Evolutionary conservation across 23 tunicate species (phyloP).

Genomic region (Ascidia mentula): DNA sequence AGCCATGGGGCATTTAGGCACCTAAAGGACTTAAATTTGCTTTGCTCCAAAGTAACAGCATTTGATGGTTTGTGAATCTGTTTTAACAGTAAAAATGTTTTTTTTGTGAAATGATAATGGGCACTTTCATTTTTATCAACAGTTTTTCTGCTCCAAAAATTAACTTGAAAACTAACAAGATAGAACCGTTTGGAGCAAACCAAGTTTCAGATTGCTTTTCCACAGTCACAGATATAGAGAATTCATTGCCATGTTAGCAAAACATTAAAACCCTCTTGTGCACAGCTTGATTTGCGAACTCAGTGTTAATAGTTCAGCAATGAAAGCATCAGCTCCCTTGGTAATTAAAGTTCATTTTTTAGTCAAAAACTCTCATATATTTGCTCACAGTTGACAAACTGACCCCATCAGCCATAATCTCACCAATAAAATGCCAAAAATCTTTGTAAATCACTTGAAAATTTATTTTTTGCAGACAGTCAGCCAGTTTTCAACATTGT

Average conservation of each 20-base stretch:
- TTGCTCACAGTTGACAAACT: no score
- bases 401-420: not conserved
- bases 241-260: not conserved
- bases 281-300: slow-evolving; percentile 11
- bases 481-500: not conserved
- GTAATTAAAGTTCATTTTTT: not conserved
- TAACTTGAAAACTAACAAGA: no score
- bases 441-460: not conserved
- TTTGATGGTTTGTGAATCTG: no score
- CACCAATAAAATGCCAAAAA: not conserved
- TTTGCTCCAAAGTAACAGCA: no score
- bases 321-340: not conserved
- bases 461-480: not conserved
- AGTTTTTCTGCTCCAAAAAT: no score
- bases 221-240: not conserved
- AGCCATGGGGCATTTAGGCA: no score
- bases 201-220: not conserved
- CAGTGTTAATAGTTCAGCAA: not conserved
- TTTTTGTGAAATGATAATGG: no score
- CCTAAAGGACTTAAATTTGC: no score
- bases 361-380: not conserved
- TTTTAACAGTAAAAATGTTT: no score
- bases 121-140: no score
- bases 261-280: not conserved
- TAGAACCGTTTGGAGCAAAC: not conserved